These are phyloP conservation scores for Pegoplata infirma DNA, from an alignment of 2,888 invertebrate genomes.

Conservation along the genomic window DNA sequence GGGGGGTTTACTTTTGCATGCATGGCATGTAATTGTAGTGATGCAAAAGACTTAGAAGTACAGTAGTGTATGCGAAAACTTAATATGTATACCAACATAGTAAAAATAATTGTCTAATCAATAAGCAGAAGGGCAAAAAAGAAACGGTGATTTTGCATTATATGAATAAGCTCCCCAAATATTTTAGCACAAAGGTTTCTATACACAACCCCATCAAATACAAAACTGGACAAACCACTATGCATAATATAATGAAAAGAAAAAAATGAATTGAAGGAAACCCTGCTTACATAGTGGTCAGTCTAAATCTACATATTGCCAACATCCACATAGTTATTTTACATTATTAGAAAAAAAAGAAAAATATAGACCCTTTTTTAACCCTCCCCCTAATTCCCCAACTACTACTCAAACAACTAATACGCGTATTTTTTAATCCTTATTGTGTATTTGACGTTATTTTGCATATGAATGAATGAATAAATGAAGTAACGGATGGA, in stretches of 20 bases:
- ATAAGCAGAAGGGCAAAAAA: conserved; percentile 11
- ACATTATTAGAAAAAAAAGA: background rate
- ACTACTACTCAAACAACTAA: background rate
- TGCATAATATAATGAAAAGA: conserved; percentile 33
- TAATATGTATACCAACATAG: background rate
- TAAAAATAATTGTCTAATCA: conserved; percentile 48
- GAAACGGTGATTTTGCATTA: background rate
- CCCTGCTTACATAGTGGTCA: conserved; percentile 44
- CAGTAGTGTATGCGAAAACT: conserved; percentile 39
- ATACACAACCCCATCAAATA: conserved; percentile 22
- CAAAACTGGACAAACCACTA: conserved; percentile 21
- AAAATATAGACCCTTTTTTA: conserved; percentile 44
- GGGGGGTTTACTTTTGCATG: background rate
- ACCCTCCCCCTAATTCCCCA: background rate
- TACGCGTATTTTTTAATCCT: conserved; percentile 56
- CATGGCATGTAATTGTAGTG: background rate
- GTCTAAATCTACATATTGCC: conserved; percentile 16
- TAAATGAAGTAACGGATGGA: no score
- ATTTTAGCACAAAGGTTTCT: conserved; percentile 1
- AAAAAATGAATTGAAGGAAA: no score
- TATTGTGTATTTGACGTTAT: conserved; percentile 54
- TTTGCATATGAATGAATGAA: conserved; percentile 50
- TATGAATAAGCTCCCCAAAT: conserved; percentile 31
- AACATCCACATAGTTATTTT: conserved; percentile 22
- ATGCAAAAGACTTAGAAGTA: conserved; percentile 16